Conservation (phyloP, 2,888 invertebrate genomes). For the Darwinula stevensoni region DNA sequence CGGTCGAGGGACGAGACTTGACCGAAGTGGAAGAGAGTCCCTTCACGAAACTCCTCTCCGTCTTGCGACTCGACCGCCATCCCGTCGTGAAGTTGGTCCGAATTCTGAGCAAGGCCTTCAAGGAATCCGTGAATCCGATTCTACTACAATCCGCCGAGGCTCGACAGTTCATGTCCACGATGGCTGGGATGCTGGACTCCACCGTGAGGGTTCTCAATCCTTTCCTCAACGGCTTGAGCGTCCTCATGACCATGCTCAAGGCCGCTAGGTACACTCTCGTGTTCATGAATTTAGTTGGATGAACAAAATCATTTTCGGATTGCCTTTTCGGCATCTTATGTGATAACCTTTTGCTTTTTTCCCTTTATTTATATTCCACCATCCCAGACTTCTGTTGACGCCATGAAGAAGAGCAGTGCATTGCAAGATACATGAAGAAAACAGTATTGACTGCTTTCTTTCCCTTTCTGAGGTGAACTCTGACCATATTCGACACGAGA, state of each 20-base stretch:
- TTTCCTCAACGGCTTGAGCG: background rate
- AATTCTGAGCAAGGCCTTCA: too few relatives aligned
- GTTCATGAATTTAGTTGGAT: slow-evolving; percentile 3
- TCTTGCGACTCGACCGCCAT: too few relatives aligned
- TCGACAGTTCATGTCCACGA: background rate
- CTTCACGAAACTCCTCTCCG: background rate
- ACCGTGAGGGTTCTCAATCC: background rate
- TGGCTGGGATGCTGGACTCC: background rate
- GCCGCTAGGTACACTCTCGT: background rate
- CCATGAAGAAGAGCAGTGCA: too few relatives aligned
- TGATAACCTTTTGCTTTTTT: slow-evolving; percentile 11
- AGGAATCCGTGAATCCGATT: background rate
- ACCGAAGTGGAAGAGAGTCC: background rate
- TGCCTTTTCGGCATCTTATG: background rate
- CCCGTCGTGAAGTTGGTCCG: too few relatives aligned
- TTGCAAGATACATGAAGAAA: too few relatives aligned
- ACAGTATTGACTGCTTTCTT: too few relatives aligned
- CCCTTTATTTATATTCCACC: too few relatives aligned
- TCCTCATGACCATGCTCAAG: background rate
- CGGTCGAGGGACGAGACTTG: background rate
- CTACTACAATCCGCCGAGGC: background rate
- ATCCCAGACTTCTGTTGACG: too few relatives aligned
- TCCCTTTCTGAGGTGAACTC: too few relatives aligned
- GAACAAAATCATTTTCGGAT: background rate
- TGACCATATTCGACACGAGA: too few relatives aligned